Base-by-base conservation (phyloP, 2,113 vertebrate genomes). In the Lethenteron camtschaticum region DNA sequence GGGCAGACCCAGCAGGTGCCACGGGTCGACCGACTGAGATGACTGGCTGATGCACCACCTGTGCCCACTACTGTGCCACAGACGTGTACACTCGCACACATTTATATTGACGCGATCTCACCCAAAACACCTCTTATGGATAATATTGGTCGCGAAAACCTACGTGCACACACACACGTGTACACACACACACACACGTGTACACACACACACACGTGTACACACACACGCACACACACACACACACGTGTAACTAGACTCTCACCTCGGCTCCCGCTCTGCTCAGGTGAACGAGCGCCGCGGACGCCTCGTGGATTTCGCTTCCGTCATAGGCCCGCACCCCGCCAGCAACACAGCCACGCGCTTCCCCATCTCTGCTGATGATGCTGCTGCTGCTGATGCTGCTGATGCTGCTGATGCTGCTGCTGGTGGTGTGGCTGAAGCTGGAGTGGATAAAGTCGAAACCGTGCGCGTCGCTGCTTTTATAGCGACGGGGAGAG, bases 251-350 rank as follows among this genome's bases (percentile, higher is more conserved):
- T 41, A 3, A 41, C 41, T 5, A 41, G 41, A 41, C 11, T n/a
- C 76, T 75, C 73, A 85, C 85, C 75, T 69, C 80, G 1, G 82
- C 80, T 5, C 77, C 79, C 41, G 78, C 75, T 69, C 81, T 77
- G 79, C 82, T 85, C 68, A 84, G 75, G 66, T 83, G 84, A 10
- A 85, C 81, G 74, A 85, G 66, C 2, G 75, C 75, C 1, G 82
- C 83, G 55, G 79, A 84, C 58, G 81, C 80, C 57, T 83, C 82
- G 12, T 81, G 82, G 59, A 81, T 80, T 73, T 86, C 79, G 56
- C 75, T 83, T 69, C 81, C 82, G 1, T 83, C 82, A 55, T 80
- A 85, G 9, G 86, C 83, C 1, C 83, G 16, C 13, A 63, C 16
- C 16, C 13, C 59, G 13, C 59, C 13, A 63, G 16, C 16, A 14